These are phyloP conservation scores for Molossus alvarezi DNA, from an alignment of 2,797 vertebrate genomes.

Conservation along the genomic window DNA sequence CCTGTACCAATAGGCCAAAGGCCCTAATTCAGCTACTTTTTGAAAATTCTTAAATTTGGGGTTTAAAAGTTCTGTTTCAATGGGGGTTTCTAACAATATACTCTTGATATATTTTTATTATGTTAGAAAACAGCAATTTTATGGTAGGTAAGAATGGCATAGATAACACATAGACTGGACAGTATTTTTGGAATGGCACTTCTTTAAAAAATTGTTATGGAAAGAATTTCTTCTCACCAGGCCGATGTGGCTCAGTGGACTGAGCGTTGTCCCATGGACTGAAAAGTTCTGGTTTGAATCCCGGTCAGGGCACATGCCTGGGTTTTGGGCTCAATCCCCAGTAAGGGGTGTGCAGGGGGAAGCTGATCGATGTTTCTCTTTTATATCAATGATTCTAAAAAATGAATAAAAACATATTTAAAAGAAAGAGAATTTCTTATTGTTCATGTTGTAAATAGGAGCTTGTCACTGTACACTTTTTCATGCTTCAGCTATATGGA, in stretches of 20 bases:
- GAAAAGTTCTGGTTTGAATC: too few relatives aligned
- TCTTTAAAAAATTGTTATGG: slow-evolving; percentile 60
- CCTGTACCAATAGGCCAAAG: background rate
- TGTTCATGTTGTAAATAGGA: background rate
- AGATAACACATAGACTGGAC: background rate
- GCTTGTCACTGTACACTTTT: background rate
- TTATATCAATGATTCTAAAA: too few relatives aligned
- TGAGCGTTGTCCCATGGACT: too few relatives aligned
- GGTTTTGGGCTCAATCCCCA: too few relatives aligned
- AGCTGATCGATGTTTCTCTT: too few relatives aligned
- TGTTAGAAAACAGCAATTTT: slow-evolving; percentile 58
- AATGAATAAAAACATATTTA: too few relatives aligned
- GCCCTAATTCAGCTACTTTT: background rate
- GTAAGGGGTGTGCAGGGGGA: too few relatives aligned
- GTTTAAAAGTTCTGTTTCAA: slow-evolving; percentile 41
- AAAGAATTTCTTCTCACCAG: background rate
- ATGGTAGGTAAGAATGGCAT: background rate
- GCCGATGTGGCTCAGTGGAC: too few relatives aligned
- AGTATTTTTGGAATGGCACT: slow-evolving; percentile 10
- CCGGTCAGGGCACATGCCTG: too few relatives aligned
- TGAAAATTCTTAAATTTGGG: slow-evolving; percentile 21
- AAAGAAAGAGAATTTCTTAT: background rate
- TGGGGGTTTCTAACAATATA: slow-evolving; percentile 1
- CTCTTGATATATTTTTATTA: slow-evolving; percentile 12
- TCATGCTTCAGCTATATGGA: background rate